phyloP scores from a whole-genome alignment of 2,888 invertebrate species.

The Drosophila emarginata region DNA sequence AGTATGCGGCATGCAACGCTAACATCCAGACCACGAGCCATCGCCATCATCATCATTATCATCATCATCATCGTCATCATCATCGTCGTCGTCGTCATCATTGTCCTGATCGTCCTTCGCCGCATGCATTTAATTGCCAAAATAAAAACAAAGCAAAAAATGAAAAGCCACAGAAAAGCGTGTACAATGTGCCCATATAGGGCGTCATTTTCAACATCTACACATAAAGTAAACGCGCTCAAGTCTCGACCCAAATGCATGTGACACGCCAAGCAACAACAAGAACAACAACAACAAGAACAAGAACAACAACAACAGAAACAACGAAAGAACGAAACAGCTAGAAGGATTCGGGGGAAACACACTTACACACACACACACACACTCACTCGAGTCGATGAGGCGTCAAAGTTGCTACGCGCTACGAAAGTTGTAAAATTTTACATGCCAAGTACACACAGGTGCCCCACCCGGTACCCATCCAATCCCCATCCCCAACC shows the following conservation, averaged over 20 bases:
- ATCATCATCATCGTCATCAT: slow-evolving; percentile 60
- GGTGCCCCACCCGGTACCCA: slow-evolving; percentile 47
- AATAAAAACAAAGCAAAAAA: slow-evolving; percentile 70
- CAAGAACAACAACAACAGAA: background rate
- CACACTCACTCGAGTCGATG: slow-evolving; percentile 67
- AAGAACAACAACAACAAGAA: slow-evolving; percentile 7
- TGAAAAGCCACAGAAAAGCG: slow-evolving; percentile 62
- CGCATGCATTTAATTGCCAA: slow-evolving; percentile 81
- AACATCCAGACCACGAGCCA: slow-evolving; percentile 47
- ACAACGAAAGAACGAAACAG: background rate
- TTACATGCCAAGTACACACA: slow-evolving; percentile 63
- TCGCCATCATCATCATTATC: slow-evolving; percentile 62
- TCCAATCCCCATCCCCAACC: slow-evolving; percentile 7
- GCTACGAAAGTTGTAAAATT: slow-evolving; percentile 77
- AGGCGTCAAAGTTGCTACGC: slow-evolving; percentile 75
- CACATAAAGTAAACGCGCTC: slow-evolving; percentile 59
- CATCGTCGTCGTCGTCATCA: slow-evolving; percentile 63
- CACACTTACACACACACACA: slow-evolving; percentile 7
- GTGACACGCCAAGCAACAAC: slow-evolving; percentile 65
- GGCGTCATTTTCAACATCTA: slow-evolving; percentile 52
- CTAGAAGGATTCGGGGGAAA: slow-evolving; percentile 13
- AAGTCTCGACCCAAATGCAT: slow-evolving; percentile 71
- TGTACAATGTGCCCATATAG: slow-evolving; percentile 68
- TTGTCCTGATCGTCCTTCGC: slow-evolving; percentile 75
- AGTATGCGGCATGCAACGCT: slow-evolving; percentile 80